Evolutionary conservation across 2,888 invertebrate species (phyloP), one percentile per base, ranked within the genome.

Genomic region (Deilephila elpenor): DNA sequence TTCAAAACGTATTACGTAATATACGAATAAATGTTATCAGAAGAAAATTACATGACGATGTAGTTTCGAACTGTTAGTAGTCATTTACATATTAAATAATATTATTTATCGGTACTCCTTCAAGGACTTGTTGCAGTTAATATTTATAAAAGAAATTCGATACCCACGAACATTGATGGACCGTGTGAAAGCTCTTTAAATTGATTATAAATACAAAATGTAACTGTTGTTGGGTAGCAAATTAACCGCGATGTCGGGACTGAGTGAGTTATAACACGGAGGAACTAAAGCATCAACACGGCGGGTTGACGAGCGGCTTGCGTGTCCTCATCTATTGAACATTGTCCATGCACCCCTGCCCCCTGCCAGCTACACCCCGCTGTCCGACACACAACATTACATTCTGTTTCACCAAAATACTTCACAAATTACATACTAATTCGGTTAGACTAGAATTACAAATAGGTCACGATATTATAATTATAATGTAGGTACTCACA

Each of bases 251-350:
- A 25, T 20, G 56, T 61, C 74, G 71, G 74, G 62, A 80, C 83
- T 80, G 81, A 86, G 86, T 88, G 86, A 89, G 86, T 83, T 84
- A 83, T 86, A 86, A 85, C 83, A 81, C 80, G 82, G 64, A 72
- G 72, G 56, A 51, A 64, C 64, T 64, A 64, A 56, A 53, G 60
- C 72, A 71, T 70, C 60, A 72, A 70, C 29, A 34, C 60, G 34
- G 14, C 62, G 29, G 79, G 84, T 86, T 93, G 92, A 93, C 87
- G 93, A 93, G 87, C 92, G 86, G 76, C 79, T 93, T 86, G 93
- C 93, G 92, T 93, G 92, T 90, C 89, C 88, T 90, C 89, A 89
- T 79, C 83, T 79, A 85, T 86, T 82, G 75, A 79, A 77, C 79
- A 81, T 80, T 81, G 78, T 76, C 75, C 77, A 78, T 79, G 80